Evolutionary conservation across 2,113 vertebrate species (phyloP).

Genomic region (Cephalophus harveyi): DNA sequence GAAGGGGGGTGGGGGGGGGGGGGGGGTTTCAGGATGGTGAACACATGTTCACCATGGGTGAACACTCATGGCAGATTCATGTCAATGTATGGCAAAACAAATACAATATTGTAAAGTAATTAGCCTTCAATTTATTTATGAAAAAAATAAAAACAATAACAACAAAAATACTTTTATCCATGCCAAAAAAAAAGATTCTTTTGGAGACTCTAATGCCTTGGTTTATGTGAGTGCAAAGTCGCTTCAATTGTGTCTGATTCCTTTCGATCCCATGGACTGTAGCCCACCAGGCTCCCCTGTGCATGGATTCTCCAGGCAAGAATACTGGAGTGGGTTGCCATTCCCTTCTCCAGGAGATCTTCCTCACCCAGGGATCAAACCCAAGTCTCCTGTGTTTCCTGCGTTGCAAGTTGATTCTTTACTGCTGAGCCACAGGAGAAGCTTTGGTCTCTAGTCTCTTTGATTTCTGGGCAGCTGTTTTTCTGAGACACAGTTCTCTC

Average conservation of each 20-base stretch:
- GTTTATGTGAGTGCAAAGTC: not conserved
- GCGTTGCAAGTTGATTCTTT: not conserved
- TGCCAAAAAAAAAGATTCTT: not conserved
- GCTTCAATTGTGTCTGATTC: not conserved
- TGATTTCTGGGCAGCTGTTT: not conserved
- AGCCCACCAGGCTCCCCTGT: not conserved
- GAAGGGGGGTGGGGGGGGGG: too few species aligned
- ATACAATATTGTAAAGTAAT: too few species aligned
- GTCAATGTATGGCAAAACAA: too few species aligned
- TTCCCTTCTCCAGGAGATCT: not conserved
- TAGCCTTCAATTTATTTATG: too few species aligned
- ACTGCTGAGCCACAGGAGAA: not conserved
- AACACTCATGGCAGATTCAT: too few species aligned
- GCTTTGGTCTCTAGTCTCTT: not conserved
- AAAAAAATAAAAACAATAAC: too few species aligned
- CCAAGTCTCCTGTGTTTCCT: not conserved
- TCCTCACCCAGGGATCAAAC: not conserved
- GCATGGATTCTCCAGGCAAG: not conserved
- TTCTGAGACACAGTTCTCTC: not conserved
- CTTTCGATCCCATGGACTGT: not conserved
- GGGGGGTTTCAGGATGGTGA: too few species aligned
- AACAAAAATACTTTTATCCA: too few species aligned
- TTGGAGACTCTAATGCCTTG: not conserved
- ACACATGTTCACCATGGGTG: too few species aligned
- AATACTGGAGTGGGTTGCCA: not conserved